phyloP scores from a whole-genome alignment of 2,797 vertebrate genomes.

The Dendrocincla tyrannina region DNA sequence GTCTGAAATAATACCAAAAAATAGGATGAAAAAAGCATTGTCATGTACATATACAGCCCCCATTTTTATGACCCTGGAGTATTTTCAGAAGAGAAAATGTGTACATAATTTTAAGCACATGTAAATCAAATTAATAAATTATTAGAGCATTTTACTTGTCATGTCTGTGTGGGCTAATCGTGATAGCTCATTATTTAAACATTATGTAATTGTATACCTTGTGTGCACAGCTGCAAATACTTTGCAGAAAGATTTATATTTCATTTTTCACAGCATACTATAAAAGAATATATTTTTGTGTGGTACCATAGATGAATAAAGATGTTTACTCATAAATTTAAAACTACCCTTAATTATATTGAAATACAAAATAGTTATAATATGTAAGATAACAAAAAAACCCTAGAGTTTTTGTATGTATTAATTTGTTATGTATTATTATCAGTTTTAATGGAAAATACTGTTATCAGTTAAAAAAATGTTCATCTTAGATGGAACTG shows the following conservation, averaged over 20 bases:
- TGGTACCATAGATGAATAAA: neutral
- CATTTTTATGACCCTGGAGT: constrained; percentile 50
- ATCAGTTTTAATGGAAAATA: neutral
- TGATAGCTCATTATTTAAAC: constrained; percentile 79
- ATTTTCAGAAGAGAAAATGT: constrained; percentile 74
- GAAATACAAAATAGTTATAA: neutral
- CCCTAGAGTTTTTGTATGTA: neutral
- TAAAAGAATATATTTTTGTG: constrained; percentile 59
- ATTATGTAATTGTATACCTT: constrained; percentile 77
- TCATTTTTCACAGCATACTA: constrained; percentile 57
- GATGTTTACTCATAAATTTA: constrained; percentile 21
- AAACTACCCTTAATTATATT: neutral
- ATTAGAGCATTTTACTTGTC: constrained; percentile 77
- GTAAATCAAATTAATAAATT: constrained; percentile 79
- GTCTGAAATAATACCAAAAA: constrained; percentile 4
- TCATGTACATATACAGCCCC: neutral
- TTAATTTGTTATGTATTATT: neutral
- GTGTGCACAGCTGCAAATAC: constrained; percentile 78
- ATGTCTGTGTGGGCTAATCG: constrained; percentile 76
- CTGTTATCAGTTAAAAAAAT: neutral
- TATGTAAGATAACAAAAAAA: neutral
- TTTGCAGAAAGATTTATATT: constrained; percentile 71
- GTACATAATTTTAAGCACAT: constrained; percentile 75
- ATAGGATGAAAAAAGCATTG: constrained; percentile 25
- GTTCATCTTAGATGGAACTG: neutral